Evolutionary conservation across 37 sponge, comb jelly and placozoan species (phyloP).

Genomic region (Oopsacas minuta): DNA sequence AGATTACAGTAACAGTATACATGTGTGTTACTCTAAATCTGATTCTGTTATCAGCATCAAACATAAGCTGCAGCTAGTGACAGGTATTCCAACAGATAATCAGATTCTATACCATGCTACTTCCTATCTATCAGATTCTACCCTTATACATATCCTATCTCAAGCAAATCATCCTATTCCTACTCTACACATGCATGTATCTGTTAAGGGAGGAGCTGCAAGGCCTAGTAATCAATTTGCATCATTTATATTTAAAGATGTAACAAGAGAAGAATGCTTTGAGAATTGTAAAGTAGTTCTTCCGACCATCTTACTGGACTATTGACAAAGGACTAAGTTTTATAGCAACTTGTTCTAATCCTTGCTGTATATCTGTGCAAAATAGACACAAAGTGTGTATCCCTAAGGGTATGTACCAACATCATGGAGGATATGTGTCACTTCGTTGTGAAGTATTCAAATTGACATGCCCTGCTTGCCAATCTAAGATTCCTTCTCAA

Average conservation of each 20-base stretch:
- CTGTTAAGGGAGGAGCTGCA: not conserved
- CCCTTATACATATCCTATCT: not conserved
- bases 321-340: not conserved
- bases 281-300: not conserved
- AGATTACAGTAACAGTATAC: not conserved
- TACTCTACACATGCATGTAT: not conserved
- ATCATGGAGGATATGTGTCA: not conserved
- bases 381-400: not conserved
- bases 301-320: not conserved
- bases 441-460: not conserved
- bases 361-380: not conserved
- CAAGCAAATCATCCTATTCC: not conserved
- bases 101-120: not conserved
- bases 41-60: not conserved
- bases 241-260: not conserved
- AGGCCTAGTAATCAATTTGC: not conserved
- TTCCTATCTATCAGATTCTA: not conserved
- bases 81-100: not conserved
- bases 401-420: not conserved
- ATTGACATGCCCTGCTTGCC: not conserved
- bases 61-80: not conserved
- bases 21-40: not conserved
- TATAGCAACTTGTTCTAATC: not conserved
- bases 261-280: slow-evolving; percentile 14
- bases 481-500: not conserved